These are phyloP conservation scores for Drosophila subsilvestris DNA, from an alignment of 2,888 invertebrate species.

Conservation along the genomic window DNA sequence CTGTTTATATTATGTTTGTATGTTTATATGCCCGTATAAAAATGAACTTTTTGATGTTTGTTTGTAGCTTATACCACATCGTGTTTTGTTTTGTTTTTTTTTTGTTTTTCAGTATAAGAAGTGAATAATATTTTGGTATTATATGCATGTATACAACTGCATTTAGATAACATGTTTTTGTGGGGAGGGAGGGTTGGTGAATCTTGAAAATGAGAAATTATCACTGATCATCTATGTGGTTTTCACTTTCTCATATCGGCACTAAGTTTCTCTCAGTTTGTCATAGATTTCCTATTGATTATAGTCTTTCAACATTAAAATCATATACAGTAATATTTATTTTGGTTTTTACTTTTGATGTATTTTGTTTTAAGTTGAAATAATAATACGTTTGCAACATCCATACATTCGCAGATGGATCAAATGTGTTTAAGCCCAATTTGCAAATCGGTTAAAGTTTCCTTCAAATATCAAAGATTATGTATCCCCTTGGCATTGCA, in stretches of 20 bases:
- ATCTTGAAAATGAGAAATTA: constrained; percentile 13
- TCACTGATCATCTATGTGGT: constrained; percentile 7
- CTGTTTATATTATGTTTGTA: constrained; percentile 8
- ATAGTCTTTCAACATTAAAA: constrained; percentile 26
- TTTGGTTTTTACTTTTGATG: too few species aligned
- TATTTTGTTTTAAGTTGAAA: too few species aligned
- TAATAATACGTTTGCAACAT: too few species aligned
- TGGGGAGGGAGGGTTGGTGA: too few species aligned
- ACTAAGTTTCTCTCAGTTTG: constrained; percentile 3
- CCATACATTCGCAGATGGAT: too few species aligned
- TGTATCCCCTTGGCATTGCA: too few species aligned
- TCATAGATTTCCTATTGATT: constrained; percentile 22
- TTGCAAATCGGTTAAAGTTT: too few species aligned
- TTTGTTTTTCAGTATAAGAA: constrained; percentile 12
- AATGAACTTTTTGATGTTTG: constrained; percentile 15
- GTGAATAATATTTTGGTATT: constrained; percentile 17
- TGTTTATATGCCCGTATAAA: constrained; percentile 9
- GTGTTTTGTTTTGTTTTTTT: not conserved
- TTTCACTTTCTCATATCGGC: constrained; percentile 1
- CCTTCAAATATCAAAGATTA: too few species aligned
- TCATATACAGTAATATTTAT: constrained; percentile 4
- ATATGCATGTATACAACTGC: constrained; percentile 12
- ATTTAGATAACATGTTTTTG: not conserved
- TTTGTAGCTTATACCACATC: constrained; percentile 5
- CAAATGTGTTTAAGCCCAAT: too few species aligned